Evolutionary conservation across 1,140 invertebrate species (phyloP).

Genomic region (Saccostrea glomerata): DNA sequence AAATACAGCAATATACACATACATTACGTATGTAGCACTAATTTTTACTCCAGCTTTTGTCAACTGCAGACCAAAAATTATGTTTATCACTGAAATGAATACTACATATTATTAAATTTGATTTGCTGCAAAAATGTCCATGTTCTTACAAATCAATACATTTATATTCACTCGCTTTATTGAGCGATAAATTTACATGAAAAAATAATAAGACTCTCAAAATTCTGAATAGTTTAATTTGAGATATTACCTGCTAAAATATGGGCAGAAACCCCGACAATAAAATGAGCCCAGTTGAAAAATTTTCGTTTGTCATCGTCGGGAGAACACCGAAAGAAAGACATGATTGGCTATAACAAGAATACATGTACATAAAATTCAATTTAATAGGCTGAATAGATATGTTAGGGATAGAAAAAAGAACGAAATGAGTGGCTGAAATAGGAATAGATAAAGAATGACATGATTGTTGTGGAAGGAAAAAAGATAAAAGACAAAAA

Average conservation of each 20-base stretch:
- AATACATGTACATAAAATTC: neutral
- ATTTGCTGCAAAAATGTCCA: too few relatives aligned
- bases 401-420: neutral
- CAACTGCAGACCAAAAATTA: neutral
- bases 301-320: neutral
- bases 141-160: too few relatives aligned
- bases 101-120: too few relatives aligned
- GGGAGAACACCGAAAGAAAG: conserved; percentile 29
- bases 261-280: conserved; percentile 11
- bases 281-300: conserved; percentile 41
- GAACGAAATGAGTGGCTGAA: conserved; percentile 29
- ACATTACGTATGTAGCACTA: neutral
- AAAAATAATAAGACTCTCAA: too few relatives aligned
- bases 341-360: conserved; percentile 33
- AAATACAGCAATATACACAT: neutral
- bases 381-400: neutral
- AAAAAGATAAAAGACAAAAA: too few relatives aligned
- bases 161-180: too few relatives aligned
- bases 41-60: conserved; percentile 2
- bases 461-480: too few relatives aligned
- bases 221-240: too few relatives aligned
- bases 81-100: neutral
- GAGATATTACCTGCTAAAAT: conserved; percentile 21
- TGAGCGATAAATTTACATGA: too few relatives aligned
- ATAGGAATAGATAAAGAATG: neutral